phyloP scores from a whole-genome alignment of 2,797 vertebrate species.

The Macrochelys suwanniensis region DNA sequence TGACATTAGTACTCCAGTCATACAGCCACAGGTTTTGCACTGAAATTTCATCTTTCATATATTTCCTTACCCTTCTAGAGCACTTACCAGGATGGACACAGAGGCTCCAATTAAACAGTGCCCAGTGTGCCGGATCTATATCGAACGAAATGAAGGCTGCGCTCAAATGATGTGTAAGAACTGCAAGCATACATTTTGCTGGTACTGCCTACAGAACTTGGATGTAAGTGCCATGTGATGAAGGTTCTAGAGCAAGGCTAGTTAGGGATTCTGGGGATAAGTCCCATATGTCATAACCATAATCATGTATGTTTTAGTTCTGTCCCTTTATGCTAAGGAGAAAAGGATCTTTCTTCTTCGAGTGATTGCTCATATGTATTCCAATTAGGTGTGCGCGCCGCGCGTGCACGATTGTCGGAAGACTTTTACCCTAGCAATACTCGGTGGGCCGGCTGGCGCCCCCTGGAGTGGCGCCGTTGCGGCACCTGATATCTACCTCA shows the following conservation, averaged over 20 bases:
- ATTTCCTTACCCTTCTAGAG: constrained; percentile 75
- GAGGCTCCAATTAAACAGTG: constrained; percentile 94
- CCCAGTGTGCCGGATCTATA: constrained; percentile 92
- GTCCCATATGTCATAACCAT: neutral
- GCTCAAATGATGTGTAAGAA: constrained; percentile 99
- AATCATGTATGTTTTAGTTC: neutral
- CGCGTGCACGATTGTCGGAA: too few relatives aligned
- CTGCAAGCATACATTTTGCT: constrained; percentile 98
- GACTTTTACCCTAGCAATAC: too few relatives aligned
- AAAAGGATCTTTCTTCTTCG: neutral
- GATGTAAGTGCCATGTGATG: constrained; percentile 87
- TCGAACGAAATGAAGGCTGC: constrained; percentile 96
- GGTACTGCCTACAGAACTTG: constrained; percentile 97
- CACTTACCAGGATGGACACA: constrained; percentile 76
- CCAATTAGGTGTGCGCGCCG: too few relatives aligned
- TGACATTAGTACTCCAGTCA: neutral
- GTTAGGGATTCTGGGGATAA: neutral
- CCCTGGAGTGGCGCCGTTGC: too few relatives aligned
- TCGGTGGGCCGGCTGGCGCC: too few relatives aligned
- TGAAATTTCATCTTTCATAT: neutral
- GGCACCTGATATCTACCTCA: too few relatives aligned
- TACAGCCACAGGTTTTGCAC: neutral
- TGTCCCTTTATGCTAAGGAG: neutral
- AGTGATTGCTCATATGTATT: too few relatives aligned
- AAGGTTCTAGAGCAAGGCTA: neutral